phyloP scores from a whole-genome alignment of 2,797 vertebrate species.

The Eulemur coronatus region DNA sequence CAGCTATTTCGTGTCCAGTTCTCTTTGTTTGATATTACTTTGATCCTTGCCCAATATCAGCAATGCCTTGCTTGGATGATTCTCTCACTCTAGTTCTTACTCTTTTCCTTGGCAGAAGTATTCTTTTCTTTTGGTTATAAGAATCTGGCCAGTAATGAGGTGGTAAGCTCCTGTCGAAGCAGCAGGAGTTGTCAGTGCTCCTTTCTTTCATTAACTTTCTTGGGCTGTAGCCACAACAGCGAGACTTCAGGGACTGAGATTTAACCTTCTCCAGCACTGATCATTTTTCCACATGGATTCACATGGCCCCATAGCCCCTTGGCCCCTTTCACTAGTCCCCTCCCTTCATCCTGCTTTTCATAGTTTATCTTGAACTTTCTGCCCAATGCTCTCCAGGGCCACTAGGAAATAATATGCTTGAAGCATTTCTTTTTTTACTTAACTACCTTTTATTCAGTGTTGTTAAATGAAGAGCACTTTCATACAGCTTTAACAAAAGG shows the following conservation, averaged over 20 bases:
- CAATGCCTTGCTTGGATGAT: conserved; percentile 65
- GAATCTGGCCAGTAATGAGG: conserved; percentile 77
- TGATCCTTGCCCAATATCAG: conserved; percentile 72
- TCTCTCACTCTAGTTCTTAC: conserved; percentile 56
- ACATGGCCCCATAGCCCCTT: conserved; percentile 60
- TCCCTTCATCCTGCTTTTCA: conserved; percentile 44
- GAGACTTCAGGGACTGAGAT: conserved; percentile 68
- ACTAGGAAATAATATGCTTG: conserved; percentile 57
- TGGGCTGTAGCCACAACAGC: conserved; percentile 72
- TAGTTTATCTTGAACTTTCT: conserved; percentile 62
- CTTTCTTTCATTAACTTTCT: conserved; percentile 80
- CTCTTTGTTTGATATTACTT: conserved; percentile 66
- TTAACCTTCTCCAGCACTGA: conserved; percentile 69
- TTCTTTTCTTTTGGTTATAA: conserved; percentile 73
- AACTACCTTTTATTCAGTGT: conserved; percentile 50
- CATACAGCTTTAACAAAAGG: conserved; percentile 37
- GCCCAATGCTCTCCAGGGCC: conserved; percentile 55
- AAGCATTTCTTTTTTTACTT: conserved; percentile 42
- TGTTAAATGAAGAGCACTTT: conserved; percentile 54
- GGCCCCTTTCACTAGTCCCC: conserved; percentile 40
- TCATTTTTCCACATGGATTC: conserved; percentile 77
- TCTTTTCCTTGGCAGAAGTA: conserved; percentile 73
- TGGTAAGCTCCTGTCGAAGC: conserved; percentile 70
- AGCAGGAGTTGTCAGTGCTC: conserved; percentile 74
- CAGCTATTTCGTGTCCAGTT: conserved; percentile 44